Evolutionary conservation across 1,140 invertebrate genomes (phyloP).

Genomic region (Ceratitis capitata): DNA sequence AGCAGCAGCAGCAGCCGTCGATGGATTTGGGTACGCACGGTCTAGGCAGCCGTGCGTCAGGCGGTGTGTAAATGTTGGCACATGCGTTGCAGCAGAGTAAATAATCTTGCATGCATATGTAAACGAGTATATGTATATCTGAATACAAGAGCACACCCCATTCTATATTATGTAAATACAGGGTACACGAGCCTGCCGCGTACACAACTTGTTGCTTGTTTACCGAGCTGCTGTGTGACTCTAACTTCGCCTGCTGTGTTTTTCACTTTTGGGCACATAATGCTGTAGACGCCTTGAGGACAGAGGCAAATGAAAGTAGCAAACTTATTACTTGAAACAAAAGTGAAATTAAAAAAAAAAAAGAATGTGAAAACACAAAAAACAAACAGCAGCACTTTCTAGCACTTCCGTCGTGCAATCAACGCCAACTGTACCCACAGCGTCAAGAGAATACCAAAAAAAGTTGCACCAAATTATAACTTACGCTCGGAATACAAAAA

Average conservation of each 20-base stretch:
- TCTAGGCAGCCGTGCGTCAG: not conserved
- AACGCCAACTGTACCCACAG: not conserved
- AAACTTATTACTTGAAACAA: constrained; percentile 9
- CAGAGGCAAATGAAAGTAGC: not conserved
- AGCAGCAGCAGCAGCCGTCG: not conserved
- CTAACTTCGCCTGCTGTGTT: constrained; percentile 20
- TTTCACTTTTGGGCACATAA: constrained; percentile 31
- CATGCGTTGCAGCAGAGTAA: not conserved
- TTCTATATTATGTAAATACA: not conserved
- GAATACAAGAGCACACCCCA: too few relatives aligned
- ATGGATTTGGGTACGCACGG: not conserved
- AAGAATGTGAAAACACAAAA: not conserved
- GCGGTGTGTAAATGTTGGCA: not conserved
- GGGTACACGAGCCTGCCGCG: not conserved
- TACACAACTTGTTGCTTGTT: constrained; percentile 20
- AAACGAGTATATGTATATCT: not conserved
- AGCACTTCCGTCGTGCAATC: not conserved
- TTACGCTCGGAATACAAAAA: not conserved
- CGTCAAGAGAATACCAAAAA: not conserved
- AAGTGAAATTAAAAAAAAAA: not conserved
- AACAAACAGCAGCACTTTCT: not conserved
- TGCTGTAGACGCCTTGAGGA: not conserved
- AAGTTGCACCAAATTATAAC: not conserved
- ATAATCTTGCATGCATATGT: not conserved
- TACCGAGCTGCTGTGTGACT: not conserved